Evolutionary conservation across 2,888 invertebrate genomes (phyloP), one percentile per base, ranked within the genome.

Genomic region (Aleiodes alternator): DNA sequence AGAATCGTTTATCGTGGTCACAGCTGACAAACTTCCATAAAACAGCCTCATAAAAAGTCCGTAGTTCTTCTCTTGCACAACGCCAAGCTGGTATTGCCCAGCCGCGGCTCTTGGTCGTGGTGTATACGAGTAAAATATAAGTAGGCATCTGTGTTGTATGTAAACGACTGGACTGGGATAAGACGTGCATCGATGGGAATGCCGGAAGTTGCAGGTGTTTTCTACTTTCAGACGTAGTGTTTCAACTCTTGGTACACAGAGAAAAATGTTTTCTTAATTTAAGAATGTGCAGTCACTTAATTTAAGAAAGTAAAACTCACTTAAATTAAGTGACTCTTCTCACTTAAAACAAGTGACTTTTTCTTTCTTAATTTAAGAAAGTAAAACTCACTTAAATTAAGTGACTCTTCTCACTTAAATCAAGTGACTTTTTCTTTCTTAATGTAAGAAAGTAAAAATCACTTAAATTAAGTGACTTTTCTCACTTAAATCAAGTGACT

Each of bases 1-100:
- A 56, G 68, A 56, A 59, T 57, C 76, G 73, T 77, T 77, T 77
- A 77, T 77, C 74, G 70, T 56, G 57, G 51, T 31, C 71, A 56
- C 76, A 77, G 76, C 74, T 75, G 74, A 74, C 74, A 66, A 77
- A 31, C 59, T 77, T 74, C 74, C 77, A 75, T 75, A 77, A 74
- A 74, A 51, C 73, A 72, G 51, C 38, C 74, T 77, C 74, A 51
- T 77, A 77, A 77, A 77, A 77, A 74, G 59, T 64, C 70, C 55
- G 51, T 50, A 56, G 53, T 43, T 56, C 71, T 64, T 64, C 64
- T 43, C 72, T 57, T 51, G 23, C 64, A 34, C 31, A 34, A 5
- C 64, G 23, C n/a, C 43, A 43, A 43, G 9, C 43, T 8, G 38
- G 12, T 50, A 56, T 59, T 50, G 48, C 38, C 48, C 50, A 50